These are phyloP conservation scores for Alectoris magna DNA, from an alignment of 2,797 vertebrate species.

Conservation along the genomic window DNA sequence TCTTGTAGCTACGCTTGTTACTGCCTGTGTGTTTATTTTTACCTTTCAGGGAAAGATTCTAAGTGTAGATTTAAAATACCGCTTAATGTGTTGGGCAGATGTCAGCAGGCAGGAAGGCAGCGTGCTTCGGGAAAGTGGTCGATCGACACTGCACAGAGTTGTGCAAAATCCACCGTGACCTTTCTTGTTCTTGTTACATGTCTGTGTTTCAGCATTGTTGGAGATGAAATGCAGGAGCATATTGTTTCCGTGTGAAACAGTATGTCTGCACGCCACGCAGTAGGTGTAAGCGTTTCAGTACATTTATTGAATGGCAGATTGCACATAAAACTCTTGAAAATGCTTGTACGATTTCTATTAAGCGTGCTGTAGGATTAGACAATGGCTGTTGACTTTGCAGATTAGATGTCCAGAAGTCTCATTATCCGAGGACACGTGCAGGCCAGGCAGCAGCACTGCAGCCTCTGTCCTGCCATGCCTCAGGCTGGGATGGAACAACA, in stretches of 20 bases:
- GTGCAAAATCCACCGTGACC: rapidly evolving
- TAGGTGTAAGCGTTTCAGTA: background rate
- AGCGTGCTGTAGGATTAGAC: background rate
- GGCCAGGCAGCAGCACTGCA: background rate
- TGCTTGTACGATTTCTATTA: background rate
- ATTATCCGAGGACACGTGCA: rapidly evolving
- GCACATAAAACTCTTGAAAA: background rate
- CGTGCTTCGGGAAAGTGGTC: background rate
- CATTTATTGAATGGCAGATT: background rate
- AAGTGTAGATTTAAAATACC: slow-evolving; percentile 14
- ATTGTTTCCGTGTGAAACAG: background rate
- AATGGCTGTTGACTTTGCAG: background rate
- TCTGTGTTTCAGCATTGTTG: background rate
- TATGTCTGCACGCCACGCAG: background rate
- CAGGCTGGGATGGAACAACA: background rate
- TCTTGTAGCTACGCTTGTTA: slow-evolving; percentile 4
- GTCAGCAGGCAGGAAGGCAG: background rate
- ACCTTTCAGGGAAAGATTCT: slow-evolving; percentile 41
- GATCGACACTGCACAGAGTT: background rate
- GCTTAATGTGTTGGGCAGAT: background rate
- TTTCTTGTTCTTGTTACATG: background rate
- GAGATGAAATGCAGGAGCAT: background rate
- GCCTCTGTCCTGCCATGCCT: background rate
- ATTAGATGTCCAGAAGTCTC: background rate
- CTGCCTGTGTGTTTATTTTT: slow-evolving; percentile 10